Conservation (phyloP, 2,797 vertebrate species). For the Poecilia velifera region DNA sequence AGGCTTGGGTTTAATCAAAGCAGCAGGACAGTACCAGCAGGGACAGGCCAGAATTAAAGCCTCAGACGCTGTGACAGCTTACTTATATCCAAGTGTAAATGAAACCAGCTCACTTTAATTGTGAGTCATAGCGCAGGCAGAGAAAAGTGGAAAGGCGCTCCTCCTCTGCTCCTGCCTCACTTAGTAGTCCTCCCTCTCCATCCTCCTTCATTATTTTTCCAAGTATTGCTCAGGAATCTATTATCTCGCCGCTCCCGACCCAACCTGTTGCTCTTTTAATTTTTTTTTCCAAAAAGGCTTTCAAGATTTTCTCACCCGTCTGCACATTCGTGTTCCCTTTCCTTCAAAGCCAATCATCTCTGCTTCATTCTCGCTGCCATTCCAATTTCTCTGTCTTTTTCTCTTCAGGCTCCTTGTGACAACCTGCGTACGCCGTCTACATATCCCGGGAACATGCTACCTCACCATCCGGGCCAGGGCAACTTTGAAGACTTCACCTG, state of each 20-base stretch:
- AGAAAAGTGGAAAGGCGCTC: conserved; percentile 20
- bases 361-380: conserved; percentile 9
- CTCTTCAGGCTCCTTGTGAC: conserved; percentile 91
- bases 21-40: conserved; percentile 40
- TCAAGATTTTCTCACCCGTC: conserved; percentile 6
- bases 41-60: conserved; percentile 56
- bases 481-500: conserved; percentile 99
- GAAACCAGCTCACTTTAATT: conserved; percentile 65
- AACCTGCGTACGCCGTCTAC: conserved; percentile 92
- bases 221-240: conserved; percentile 17
- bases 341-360: conserved; percentile 14
- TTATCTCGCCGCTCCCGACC: conserved; percentile 11
- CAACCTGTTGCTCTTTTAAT: conserved; percentile 25
- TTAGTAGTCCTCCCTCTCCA: conserved; percentile 24
- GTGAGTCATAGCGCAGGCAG: conserved; percentile 39
- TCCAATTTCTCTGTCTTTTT: conserved; percentile 5
- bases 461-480: conserved; percentile 96
- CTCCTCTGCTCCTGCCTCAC: conserved; percentile 35
- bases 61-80: conserved; percentile 66
- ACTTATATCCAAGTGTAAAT: conserved; percentile 71
- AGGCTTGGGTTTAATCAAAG: conserved; percentile 70
- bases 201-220: conserved; percentile 34
- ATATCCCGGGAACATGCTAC: conserved; percentile 98
- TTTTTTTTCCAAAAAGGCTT: conserved; percentile 28
- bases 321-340: conserved; percentile 18